These are phyloP conservation scores for Caranx melampygus DNA, from an alignment of 2,113 vertebrate genomes.

Conservation along the genomic window DNA sequence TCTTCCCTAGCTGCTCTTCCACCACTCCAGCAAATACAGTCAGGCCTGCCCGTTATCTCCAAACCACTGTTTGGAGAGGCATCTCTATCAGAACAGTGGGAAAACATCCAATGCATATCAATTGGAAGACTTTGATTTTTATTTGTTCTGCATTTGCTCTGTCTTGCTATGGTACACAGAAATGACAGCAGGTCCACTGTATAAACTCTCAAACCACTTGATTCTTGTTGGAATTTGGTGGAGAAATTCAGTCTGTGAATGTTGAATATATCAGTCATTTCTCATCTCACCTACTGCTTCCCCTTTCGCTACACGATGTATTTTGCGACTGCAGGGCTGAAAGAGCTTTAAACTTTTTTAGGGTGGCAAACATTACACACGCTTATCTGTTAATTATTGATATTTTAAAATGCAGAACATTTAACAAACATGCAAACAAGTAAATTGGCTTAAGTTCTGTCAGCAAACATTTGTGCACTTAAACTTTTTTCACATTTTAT, in stretches of 20 bases:
- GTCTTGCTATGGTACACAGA: slow-evolving; percentile 72
- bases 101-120: slow-evolving; percentile 80
- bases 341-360: not conserved
- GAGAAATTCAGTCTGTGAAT: slow-evolving; percentile 57
- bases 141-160: slow-evolving; percentile 77
- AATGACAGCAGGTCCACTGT: slow-evolving; percentile 71
- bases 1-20: slow-evolving; percentile 55
- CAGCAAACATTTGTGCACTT: not conserved
- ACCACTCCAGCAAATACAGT: slow-evolving; percentile 64
- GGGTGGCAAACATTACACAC: not conserved
- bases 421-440: not conserved
- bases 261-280: slow-evolving; percentile 48
- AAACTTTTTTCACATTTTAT: no score
- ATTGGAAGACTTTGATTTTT: slow-evolving; percentile 72
- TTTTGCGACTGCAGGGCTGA: not conserved
- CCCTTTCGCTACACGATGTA: not conserved
- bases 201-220: slow-evolving; percentile 69
- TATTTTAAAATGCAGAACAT: not conserved
- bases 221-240: slow-evolving; percentile 54
- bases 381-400: not conserved
- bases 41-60: slow-evolving; percentile 69
- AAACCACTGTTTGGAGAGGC: slow-evolving; percentile 79
- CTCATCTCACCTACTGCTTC: slow-evolving; percentile 19
- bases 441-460: slow-evolving; percentile 6
- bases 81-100: slow-evolving; percentile 74